phyloP scores from a whole-genome alignment of 2,113 vertebrate genomes.

The Conger conger region DNA sequence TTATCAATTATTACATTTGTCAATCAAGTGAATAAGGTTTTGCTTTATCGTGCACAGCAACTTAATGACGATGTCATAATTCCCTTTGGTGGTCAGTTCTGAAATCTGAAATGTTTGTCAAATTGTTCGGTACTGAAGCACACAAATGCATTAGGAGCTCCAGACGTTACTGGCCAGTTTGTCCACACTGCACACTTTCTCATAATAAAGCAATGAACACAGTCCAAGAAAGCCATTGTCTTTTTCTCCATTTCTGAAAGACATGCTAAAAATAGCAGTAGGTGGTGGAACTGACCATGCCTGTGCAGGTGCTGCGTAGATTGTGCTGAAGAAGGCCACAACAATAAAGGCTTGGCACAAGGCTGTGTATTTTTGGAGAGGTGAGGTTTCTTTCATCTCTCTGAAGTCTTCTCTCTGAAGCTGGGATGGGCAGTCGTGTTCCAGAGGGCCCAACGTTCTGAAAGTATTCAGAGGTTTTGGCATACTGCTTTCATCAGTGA shows the following conservation, averaged over 20 bases:
- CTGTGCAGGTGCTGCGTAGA: not conserved
- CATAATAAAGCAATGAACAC: not conserved
- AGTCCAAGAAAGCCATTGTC: not conserved
- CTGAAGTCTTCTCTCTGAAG: not conserved
- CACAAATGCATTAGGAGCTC: not conserved
- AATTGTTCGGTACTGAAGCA: not conserved
- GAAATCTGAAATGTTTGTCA: too few species aligned
- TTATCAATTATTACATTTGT: too few species aligned
- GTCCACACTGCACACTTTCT: not conserved
- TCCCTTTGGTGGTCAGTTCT: too few species aligned
- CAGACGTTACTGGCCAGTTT: not conserved
- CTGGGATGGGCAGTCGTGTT: not conserved
- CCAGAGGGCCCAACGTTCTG: not conserved
- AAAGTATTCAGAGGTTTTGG: too few species aligned
- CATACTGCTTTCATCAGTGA: too few species aligned
- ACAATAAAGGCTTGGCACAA: not conserved
- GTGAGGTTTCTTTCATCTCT: not conserved
- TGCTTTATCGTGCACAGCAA: too few species aligned
- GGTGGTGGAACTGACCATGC: not conserved
- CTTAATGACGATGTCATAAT: too few species aligned
- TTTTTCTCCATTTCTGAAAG: not conserved
- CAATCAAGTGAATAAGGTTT: too few species aligned
- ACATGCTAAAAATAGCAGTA: not conserved
- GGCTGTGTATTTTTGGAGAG: not conserved
- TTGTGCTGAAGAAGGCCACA: not conserved